These are phyloP conservation scores for Hormaphis cornu DNA, from an alignment of 1,140 invertebrate genomes.

Conservation along the genomic window DNA sequence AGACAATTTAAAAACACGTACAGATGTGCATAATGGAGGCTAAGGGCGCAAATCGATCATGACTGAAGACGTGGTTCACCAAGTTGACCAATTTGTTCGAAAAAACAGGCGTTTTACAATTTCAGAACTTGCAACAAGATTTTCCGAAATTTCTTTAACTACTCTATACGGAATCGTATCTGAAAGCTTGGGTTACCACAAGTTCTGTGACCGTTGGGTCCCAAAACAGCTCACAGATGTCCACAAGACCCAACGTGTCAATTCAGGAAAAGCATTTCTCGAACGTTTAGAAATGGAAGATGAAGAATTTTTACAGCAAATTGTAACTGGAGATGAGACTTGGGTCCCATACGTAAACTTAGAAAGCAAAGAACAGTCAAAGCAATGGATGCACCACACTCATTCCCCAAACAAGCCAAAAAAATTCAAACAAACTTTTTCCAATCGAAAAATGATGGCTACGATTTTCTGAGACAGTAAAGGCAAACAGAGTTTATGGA, in stretches of 20 bases:
- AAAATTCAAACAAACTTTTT: too few relatives aligned
- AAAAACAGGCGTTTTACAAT: too few relatives aligned
- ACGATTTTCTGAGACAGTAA: too few relatives aligned
- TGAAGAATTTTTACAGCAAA: slow-evolving; percentile 30
- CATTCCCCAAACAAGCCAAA: too few relatives aligned
- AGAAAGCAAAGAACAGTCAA: too few relatives aligned
- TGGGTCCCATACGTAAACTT: slow-evolving; percentile 18
- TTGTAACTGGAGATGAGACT: slow-evolving; percentile 36
- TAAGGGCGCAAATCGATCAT: background rate
- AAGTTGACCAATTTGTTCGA: background rate
- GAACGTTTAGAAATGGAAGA: background rate
- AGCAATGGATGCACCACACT: too few relatives aligned
- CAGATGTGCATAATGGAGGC: too few relatives aligned
- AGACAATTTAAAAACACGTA: too few relatives aligned
- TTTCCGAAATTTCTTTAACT: too few relatives aligned
- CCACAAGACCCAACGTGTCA: slow-evolving; percentile 22
- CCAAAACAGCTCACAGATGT: slow-evolving; percentile 33
- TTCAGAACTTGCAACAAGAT: too few relatives aligned
- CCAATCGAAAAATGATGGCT: too few relatives aligned
- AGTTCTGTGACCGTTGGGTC: slow-evolving; percentile 32
- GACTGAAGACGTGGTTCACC: background rate
- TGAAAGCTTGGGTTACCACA: background rate
- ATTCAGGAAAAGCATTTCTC: background rate
- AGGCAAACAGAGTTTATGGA: too few relatives aligned
- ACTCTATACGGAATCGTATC: background rate